Base-by-base conservation (phyloP, 2,888 invertebrate species). In the Hartigia nigra region DNA sequence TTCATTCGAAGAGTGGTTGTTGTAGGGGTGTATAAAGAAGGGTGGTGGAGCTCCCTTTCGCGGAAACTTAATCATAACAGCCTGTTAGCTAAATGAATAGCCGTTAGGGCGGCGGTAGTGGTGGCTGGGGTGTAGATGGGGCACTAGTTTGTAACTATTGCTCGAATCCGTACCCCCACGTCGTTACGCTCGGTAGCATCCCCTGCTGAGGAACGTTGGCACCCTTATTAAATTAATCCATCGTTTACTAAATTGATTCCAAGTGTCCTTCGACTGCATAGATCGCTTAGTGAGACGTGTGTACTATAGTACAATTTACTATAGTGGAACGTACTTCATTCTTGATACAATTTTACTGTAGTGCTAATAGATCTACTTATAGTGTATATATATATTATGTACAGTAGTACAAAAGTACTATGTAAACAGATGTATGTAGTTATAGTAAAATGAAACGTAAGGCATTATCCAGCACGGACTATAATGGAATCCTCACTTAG, bases 31-130 rank as follows among this genome's bases (percentile, higher is more conserved):
- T 75, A 81, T 81, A 76, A 74, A 76, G 79, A 82, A 81, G 78
- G 80, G 81, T 79, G 74, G 78, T 77, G 79, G 72, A 78, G 79
- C 78, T 77, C 72, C 74, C 76, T 75, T 34, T 72, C 74, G 34
- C 82, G 84, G 85, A 89, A 89, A 88, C 88, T 88, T 88, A 89
- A 89, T 89, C 89, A 89, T 89, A 89, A 89, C 89, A 88, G 88
- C 86, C 88, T 88, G 89, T 88, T 88, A 89, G 89, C 87, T 86
- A 88, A 88, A 88, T 89, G 88, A 87, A 88, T 85, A 87, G 84
- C 85, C 82, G 83, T 82, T 80, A 82, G 84, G 82, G 84, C 83
- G 85, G 82, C 78, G 81, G 80, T 81, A 82, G 82, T 82, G 84
- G 84, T 86, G 85, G 86, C 37, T 84, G 72, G 55, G 55, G 55